Base-by-base conservation (phyloP, 1,140 invertebrate genomes). In the Drosophila repleta region DNA sequence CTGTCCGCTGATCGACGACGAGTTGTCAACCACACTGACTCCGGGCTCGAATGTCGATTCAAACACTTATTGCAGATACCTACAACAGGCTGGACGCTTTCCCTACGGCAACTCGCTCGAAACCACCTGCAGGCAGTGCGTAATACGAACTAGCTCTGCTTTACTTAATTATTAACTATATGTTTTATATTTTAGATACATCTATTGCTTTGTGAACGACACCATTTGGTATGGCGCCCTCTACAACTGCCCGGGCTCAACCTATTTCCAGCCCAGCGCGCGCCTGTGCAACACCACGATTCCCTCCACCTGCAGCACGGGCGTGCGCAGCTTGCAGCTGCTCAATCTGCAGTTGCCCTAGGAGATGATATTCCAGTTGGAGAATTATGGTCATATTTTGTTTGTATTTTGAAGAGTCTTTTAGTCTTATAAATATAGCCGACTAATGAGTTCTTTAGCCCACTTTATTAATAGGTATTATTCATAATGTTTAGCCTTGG, bases 401-500 rank as follows among this genome's bases (percentile, higher is more conserved):
- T 35, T 11, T 35, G 32, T 8, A 11, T 8, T 29, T 29, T 29
- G 29, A 29, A 29, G 2, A 29, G n/a, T n/a, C 1, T 8, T 29
- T 11, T 39, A 21, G n/a, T 55, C 11, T 21, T 18, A 35, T 53
- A 18, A 13, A 41, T 41, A 15, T 7, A 32, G 29, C 29, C 6
- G 4, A n/a, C 35, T 43, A 45, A 57, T 43, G 8, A 13, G 11
- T 8, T 61, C 18, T 52, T 13, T 20, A 37, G 37, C 11, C 5
- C n/a, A 49, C 64, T 65, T 71, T 71, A 71, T 71, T 71, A 58
- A 71, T 71, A 71, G 68, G 20, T 21, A 74, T 76, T 85, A 67
- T 87, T 81, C 74, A 81, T 85, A 77, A 74, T 76, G 65, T 51
- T 64, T 48, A 63, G 70, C 32, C 45, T 71, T 83, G 37, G 53